Percentiles rank a stretch among this genome's conserved stretches.
phyloP scores from a whole-genome alignment of 2,888 invertebrate species.

The Conistra vaccinii region DNA sequence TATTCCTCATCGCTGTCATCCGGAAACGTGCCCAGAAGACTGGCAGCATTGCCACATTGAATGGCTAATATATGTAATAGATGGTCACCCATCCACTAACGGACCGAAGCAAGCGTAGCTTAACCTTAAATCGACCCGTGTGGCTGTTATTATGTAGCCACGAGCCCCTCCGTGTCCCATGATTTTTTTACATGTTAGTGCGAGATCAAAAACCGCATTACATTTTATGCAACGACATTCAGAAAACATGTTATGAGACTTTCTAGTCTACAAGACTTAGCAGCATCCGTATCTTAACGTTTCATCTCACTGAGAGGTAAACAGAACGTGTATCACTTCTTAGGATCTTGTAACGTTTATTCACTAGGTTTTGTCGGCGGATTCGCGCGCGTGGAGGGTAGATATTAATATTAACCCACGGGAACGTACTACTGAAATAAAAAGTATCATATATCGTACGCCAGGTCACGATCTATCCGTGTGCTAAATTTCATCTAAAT shows the following conservation, averaged over 20 bases:
- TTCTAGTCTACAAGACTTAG: slow-evolving; percentile 56
- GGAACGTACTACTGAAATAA: background rate
- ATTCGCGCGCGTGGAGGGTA: background rate
- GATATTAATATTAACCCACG: background rate
- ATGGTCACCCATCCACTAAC: background rate
- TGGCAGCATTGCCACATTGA: background rate
- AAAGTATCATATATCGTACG: background rate
- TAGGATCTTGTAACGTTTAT: slow-evolving; percentile 42
- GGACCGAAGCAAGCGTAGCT: background rate
- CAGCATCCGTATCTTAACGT: slow-evolving; percentile 57
- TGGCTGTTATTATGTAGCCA: background rate
- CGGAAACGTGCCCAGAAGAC: background rate
- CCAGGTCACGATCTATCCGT: too few relatives aligned
- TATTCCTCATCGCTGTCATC: too few relatives aligned
- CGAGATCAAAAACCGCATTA: slow-evolving; percentile 42
- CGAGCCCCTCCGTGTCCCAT: background rate
- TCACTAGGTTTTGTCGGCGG: background rate
- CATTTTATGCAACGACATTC: slow-evolving; percentile 32
- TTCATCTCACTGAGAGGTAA: slow-evolving; percentile 58
- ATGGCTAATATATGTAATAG: too few relatives aligned
- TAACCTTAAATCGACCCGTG: background rate
- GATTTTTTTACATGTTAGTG: background rate
- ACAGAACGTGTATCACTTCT: slow-evolving; percentile 52
- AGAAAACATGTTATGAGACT: slow-evolving; percentile 51
- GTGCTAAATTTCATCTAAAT: too few relatives aligned